These are phyloP conservation scores for Lichenostomus cassidix DNA, from an alignment of 2,113 vertebrate species.

Conservation along the genomic window DNA sequence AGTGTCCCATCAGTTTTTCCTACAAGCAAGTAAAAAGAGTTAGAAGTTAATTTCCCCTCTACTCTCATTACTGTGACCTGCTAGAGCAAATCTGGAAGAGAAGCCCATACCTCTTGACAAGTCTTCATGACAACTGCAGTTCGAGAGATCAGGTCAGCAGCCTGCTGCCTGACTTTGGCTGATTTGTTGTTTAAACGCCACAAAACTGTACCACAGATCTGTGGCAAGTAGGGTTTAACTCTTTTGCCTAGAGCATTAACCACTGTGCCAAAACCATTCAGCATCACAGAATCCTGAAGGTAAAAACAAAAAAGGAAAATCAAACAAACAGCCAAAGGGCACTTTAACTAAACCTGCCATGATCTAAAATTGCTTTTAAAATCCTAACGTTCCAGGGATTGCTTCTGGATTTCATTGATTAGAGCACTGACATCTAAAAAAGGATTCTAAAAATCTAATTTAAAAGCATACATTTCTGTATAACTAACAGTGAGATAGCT, in stretches of 20 bases:
- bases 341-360: background rate
- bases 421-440: background rate
- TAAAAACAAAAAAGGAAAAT: background rate
- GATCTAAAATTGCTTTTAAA: background rate
- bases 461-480: background rate
- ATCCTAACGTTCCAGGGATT: background rate
- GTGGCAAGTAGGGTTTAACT: slow-evolving; percentile 96
- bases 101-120: slow-evolving; percentile 89
- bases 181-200: slow-evolving; percentile 99
- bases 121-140: slow-evolving; percentile 99
- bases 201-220: slow-evolving; percentile 97
- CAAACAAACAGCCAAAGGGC: background rate
- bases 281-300: slow-evolving; percentile 94
- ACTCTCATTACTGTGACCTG: background rate
- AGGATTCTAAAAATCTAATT: background rate
- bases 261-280: slow-evolving; percentile 97
- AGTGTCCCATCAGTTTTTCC: slow-evolving; percentile 99
- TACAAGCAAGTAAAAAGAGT: slow-evolving; percentile 58
- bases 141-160: slow-evolving; percentile 96
- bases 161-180: slow-evolving; percentile 96
- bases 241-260: slow-evolving; percentile 97
- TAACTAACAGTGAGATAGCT: background rate
- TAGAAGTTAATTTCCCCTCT: background rate
- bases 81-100: background rate
- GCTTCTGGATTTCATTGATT: background rate